Percentiles rank a stretch among this genome's conserved stretches.
phyloP scores from a whole-genome alignment of 2,797 vertebrate species.

The Phalloptychus januarius region DNA sequence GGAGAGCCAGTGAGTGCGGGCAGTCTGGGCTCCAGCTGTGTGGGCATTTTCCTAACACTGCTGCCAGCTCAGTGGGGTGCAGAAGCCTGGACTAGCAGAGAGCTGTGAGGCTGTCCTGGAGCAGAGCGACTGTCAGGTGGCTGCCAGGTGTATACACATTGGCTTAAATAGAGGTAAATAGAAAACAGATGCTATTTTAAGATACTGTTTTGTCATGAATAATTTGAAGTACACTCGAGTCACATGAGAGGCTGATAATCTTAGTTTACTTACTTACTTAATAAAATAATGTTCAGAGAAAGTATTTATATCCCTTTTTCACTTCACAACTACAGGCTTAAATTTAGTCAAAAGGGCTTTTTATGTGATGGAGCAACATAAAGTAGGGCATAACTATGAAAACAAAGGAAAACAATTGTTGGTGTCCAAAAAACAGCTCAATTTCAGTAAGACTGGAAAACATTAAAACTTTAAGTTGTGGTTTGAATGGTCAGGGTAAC shows the following conservation, averaged over 20 bases:
- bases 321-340: neutral
- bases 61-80: constrained; percentile 52
- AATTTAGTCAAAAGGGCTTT: neutral
- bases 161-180: constrained; percentile 23
- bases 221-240: neutral
- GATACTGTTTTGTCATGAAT: constrained; percentile 6
- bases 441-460: neutral
- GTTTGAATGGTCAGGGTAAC: neutral
- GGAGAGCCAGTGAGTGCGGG: constrained; percentile 26
- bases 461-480: no score
- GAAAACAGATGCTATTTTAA: constrained; percentile 6
- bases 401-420: neutral
- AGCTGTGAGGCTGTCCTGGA: constrained; percentile 28
- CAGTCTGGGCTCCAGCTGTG: constrained; percentile 33
- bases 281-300: neutral
- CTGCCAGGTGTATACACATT: constrained; percentile 55
- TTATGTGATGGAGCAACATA: neutral
- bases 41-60: constrained; percentile 46
- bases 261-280: neutral
- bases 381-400: neutral
- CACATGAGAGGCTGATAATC: constrained; percentile 1
- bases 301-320: constrained; percentile 4
- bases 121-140: constrained; percentile 55
- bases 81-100: constrained; percentile 55
- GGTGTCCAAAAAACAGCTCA: neutral